phyloP scores from a whole-genome alignment of 2,797 vertebrate species.

The Orestias chungarensis region DNA sequence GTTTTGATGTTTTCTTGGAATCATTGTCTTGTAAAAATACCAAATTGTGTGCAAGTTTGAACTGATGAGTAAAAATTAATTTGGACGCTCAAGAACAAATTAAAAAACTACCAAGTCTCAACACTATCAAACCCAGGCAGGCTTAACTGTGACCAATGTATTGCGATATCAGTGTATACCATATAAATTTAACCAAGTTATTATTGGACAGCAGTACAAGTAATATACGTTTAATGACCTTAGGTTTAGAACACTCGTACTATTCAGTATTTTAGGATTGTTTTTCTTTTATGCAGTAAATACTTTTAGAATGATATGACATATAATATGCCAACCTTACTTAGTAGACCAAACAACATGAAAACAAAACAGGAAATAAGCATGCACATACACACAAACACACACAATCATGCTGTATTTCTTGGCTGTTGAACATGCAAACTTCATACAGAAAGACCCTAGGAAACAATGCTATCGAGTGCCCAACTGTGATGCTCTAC shows the following conservation, averaged over 20 bases:
- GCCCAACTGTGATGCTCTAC: not conserved
- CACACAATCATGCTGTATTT: not conserved
- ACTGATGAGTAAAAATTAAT: not conserved
- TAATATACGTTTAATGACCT: too few relatives aligned
- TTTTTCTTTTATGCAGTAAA: not conserved
- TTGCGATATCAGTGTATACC: too few relatives aligned
- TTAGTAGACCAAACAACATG: too few relatives aligned
- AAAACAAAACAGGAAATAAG: not conserved
- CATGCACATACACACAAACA: not conserved
- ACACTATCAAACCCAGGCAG: too few relatives aligned
- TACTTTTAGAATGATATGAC: too few relatives aligned
- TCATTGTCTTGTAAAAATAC: not conserved
- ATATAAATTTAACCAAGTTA: too few relatives aligned
- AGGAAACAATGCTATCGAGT: not conserved
- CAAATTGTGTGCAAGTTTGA: not conserved
- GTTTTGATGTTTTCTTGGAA: not conserved
- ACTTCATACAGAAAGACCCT: not conserved
- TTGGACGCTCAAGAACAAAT: not conserved
- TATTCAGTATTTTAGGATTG: too few relatives aligned
- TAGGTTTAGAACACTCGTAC: not conserved
- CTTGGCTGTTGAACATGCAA: not conserved
- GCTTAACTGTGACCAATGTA: too few relatives aligned
- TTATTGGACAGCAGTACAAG: too few relatives aligned
- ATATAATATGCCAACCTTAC: too few relatives aligned
- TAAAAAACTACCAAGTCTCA: not conserved